Evolutionary conservation across 2,888 invertebrate genomes (phyloP).

Genomic region (Athalia rosae): DNA sequence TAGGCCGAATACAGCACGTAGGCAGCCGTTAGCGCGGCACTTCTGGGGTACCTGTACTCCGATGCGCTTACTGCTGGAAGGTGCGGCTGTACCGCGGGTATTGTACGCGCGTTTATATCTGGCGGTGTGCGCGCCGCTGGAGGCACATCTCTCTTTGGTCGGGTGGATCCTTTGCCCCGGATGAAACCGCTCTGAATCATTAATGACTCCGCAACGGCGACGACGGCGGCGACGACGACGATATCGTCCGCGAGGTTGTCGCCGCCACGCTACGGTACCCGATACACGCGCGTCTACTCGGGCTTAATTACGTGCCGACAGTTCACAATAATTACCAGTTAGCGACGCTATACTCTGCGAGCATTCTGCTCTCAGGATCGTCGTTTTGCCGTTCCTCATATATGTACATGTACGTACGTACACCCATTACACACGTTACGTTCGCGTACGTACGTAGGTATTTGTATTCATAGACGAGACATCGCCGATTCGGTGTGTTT

Average conservation of each 20-base stretch:
- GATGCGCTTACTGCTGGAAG: neutral
- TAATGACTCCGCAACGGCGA: constrained; percentile 16
- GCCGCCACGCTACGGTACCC: too few species aligned
- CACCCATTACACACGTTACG: too few species aligned
- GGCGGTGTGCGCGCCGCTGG: neutral
- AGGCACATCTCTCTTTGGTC: constrained; percentile 28
- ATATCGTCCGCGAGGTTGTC: constrained; percentile 12
- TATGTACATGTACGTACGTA: too few species aligned
- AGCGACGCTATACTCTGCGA: too few species aligned
- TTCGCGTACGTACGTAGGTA: too few species aligned
- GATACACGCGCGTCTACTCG: constrained; percentile 2
- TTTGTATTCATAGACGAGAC: too few species aligned
- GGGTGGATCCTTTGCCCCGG: constrained; percentile 15
- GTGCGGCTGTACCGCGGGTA: too few species aligned
- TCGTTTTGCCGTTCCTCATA: too few species aligned
- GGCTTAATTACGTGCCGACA: constrained; percentile 28
- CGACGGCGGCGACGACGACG: too few species aligned
- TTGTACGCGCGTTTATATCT: neutral
- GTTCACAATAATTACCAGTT: constrained; percentile 27
- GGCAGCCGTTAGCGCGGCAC: neutral
- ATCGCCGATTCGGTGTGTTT: too few species aligned
- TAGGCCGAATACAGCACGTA: neutral
- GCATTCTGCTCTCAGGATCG: too few species aligned
- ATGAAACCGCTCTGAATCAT: constrained; percentile 33
- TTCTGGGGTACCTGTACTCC: neutral